Base-by-base conservation (phyloP, 2,888 invertebrate genomes). In the Ditylenchus weischeri region DNA sequence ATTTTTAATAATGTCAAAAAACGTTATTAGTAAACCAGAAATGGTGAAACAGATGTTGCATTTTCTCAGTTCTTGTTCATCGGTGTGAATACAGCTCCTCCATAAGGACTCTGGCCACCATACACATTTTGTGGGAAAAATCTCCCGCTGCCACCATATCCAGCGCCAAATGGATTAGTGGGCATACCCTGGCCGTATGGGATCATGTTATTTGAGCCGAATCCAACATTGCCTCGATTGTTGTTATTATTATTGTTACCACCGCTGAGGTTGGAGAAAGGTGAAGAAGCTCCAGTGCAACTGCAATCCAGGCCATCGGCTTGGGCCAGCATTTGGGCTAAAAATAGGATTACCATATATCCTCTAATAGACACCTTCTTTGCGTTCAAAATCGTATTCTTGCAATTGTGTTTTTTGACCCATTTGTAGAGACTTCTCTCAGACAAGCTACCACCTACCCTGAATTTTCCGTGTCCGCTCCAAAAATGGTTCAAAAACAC, bases 261-360 rank as follows among this genome's bases (percentile, higher is more conserved):
- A 4, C 54, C 54, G n/a, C 23, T 23, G 23, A 54, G 54, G 54
- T 59, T 59, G 23, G 38, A 35, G 59, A 43, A 35, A 19, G 68
- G 59, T 11, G 68, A n/a, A 47, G 58, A 58, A 35, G 50, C 50
- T 21, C 75, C 75, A 13, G 75, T 74, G 65, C 80, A 80, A 11
- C 74, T 75, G 62, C 80, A 80, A 60, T 80, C 80, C 65, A 80
- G 70, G 11, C 77, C 76, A 36, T 80, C 78, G 54, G 80, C 78
- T 57, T 78, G 66, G 15, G 79, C 73, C 29, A 80, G 70, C 58
- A 80, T 70, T 66, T 79, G 75, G 54, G 78, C 80, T 80, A 70
- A 38, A 78, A 70, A 65, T 29, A 35, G 8, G 36, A 23, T n/a
- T 29, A 64, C n/a, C n/a, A n/a, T n/a, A n/a, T n/a, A n/a, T n/a